phyloP scores from a whole-genome alignment of 2,113 vertebrate genomes.

The Leucoraja erinaceus region DNA sequence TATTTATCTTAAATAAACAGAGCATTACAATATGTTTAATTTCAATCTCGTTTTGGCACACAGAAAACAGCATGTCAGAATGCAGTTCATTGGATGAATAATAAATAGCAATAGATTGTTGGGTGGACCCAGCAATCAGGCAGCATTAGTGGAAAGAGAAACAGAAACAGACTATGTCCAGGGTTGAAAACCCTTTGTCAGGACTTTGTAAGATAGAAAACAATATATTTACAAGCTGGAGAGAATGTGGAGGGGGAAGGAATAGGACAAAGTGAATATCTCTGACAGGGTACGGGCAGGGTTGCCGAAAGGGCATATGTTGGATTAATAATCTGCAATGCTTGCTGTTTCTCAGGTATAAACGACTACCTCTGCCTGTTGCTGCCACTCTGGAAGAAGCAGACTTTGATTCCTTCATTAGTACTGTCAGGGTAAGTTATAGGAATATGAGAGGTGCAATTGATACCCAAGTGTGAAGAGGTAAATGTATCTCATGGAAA shows the following conservation, averaged over 20 bases:
- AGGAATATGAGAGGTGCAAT: background rate
- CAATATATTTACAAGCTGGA: no score
- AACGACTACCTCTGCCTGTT: slow-evolving; percentile 1
- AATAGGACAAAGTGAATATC: no score
- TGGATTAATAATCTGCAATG: background rate
- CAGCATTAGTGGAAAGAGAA: no score
- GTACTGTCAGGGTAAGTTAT: slow-evolving; percentile 16
- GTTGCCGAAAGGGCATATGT: no score
- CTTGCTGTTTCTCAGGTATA: background rate
- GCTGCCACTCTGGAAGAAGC: slow-evolving; percentile 2
- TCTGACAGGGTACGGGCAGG: no score
- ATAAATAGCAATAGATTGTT: no score
- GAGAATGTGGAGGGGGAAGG: no score
- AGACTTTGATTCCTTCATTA: slow-evolving; percentile 29
- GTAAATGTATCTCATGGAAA: background rate
- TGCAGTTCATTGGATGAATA: background rate
- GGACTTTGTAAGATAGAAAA: no score
- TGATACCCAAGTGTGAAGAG: background rate
- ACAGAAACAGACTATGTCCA: no score
- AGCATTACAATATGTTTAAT: background rate
- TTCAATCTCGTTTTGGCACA: background rate
- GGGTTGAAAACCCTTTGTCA: no score
- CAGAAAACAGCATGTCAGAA: background rate
- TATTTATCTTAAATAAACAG: background rate
- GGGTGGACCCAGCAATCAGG: no score